Evolutionary conservation across 2,113 vertebrate species (phyloP).

Genomic region (Aythya baeri): DNA sequence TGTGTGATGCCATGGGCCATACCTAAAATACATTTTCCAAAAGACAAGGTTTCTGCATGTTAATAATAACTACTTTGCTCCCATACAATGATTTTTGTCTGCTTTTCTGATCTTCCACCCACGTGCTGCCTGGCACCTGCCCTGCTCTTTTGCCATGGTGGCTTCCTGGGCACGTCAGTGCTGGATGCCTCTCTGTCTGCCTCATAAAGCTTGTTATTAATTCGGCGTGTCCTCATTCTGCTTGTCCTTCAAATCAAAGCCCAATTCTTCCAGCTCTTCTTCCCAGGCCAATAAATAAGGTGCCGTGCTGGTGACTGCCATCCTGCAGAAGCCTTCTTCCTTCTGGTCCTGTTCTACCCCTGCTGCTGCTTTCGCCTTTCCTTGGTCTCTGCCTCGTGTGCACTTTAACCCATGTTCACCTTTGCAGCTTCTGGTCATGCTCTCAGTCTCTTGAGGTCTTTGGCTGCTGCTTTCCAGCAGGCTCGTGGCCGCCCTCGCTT

Average conservation of each 20-base stretch:
- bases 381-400: accelerated
- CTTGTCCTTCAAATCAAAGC: not conserved
- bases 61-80: not conserved
- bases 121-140: not conserved
- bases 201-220: not conserved
- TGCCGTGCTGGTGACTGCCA: not conserved
- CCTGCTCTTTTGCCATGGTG: too few relatives aligned
- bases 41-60: not conserved
- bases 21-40: not conserved
- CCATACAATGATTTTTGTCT: not conserved
- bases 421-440: not conserved
- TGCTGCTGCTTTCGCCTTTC: not conserved
- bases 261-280: not conserved
- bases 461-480: not conserved
- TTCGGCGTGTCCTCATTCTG: constrained; percentile 6
- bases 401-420: not conserved
- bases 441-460: not conserved
- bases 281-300: accelerated
- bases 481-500: accelerated
- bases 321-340: not conserved
- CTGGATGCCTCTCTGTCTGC: not conserved
- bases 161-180: not conserved
- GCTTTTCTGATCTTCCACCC: not conserved
- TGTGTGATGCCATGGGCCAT: not conserved
- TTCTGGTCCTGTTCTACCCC: accelerated